Conservation (phyloP, 2,888 invertebrate species). For the Spatulosminthurus flaviceps region DNA sequence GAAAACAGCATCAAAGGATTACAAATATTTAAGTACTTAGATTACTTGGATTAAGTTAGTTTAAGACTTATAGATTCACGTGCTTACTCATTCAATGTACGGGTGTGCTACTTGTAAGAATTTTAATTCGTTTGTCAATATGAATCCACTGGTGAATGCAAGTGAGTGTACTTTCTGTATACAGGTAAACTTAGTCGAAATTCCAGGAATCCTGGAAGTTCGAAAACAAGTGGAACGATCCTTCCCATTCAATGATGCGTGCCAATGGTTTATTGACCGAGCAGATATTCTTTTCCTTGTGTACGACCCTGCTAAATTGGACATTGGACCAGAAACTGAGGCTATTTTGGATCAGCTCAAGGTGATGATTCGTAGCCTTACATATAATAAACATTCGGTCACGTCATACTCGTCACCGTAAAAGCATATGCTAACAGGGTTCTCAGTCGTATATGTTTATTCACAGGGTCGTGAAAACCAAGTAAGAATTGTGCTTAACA, state of each 20-base stretch:
- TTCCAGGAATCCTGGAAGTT: slow-evolving; percentile 93
- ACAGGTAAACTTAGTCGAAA: slow-evolving; percentile 94
- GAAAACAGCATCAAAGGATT: slow-evolving; percentile 36
- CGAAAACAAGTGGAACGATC: slow-evolving; percentile 90
- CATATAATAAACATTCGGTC: too few relatives aligned
- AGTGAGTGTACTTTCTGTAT: slow-evolving; percentile 48
- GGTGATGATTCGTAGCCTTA: slow-evolving; percentile 66
- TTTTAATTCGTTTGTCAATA: neutral
- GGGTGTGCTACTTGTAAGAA: too few relatives aligned
- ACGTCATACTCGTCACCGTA: too few relatives aligned
- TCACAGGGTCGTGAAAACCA: slow-evolving; percentile 66
- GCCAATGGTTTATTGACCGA: slow-evolving; percentile 96
- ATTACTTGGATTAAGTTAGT: too few relatives aligned
- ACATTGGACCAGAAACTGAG: slow-evolving; percentile 94
- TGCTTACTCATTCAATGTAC: too few relatives aligned
- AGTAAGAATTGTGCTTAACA: slow-evolving; percentile 93
- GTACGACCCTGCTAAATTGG: slow-evolving; percentile 94
- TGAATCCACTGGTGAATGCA: neutral
- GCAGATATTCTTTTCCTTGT: slow-evolving; percentile 95
- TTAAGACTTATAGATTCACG: too few relatives aligned
- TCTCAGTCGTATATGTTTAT: too few relatives aligned
- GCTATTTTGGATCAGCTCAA: slow-evolving; percentile 93
- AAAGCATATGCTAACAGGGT: too few relatives aligned
- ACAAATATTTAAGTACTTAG: neutral
- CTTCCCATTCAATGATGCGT: slow-evolving; percentile 95